A percentile compares a stretch with the other conserved stretches of the same genome.
phyloP scores from a whole-genome alignment of 2,888 invertebrate genomes.

The Bibio marci region DNA sequence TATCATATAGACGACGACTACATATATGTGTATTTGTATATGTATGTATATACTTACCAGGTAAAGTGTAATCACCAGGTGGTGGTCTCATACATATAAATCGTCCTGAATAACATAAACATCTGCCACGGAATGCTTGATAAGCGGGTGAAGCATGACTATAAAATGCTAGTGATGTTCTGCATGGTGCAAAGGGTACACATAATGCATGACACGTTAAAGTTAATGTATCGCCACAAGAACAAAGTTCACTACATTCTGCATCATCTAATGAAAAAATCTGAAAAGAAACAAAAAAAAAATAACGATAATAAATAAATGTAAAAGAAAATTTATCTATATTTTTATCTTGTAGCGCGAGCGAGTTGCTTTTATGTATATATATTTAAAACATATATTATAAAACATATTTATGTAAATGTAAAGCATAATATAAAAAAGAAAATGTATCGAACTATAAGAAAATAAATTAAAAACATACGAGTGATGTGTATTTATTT shows the following conservation, averaged over 20 bases:
- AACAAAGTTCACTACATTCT: constrained; percentile 80
- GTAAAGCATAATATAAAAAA: no score
- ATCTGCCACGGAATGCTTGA: constrained; percentile 75
- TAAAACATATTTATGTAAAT: no score
- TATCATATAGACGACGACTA: no score
- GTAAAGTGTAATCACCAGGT: constrained; percentile 36
- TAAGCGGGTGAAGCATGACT: constrained; percentile 81
- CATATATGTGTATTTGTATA: no score
- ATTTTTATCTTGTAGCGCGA: no score
- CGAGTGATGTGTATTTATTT: no score
- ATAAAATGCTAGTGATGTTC: constrained; percentile 75
- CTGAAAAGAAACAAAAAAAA: constrained; percentile 26
- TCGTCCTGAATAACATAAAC: constrained; percentile 79
- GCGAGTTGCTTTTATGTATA: no score
- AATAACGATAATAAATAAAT: background rate
- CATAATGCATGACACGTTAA: constrained; percentile 78
- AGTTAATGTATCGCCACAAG: constrained; percentile 59
- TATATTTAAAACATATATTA: no score
- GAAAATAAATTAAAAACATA: constrained; percentile 6
- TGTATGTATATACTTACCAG: constrained; percentile 19
- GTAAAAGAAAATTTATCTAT: no score
- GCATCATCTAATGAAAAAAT: constrained; percentile 70
- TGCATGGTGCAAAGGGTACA: constrained; percentile 71
- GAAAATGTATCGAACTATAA: no score
- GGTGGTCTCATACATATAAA: constrained; percentile 84